Conservation (phyloP, 2,797 vertebrate species). For the Emys orbicularis region DNA sequence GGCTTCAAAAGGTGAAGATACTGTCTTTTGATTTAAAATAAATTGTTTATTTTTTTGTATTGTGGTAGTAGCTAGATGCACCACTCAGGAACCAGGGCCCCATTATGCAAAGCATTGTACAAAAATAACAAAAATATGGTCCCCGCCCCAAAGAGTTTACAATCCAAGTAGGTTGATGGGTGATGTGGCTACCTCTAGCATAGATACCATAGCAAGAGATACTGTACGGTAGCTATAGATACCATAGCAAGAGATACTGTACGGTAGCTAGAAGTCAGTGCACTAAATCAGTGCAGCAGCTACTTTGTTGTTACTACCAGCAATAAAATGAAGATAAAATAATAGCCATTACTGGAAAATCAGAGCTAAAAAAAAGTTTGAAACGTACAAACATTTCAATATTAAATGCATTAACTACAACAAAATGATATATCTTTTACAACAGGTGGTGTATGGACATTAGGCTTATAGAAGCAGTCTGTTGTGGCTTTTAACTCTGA, state of each 20-base stretch:
- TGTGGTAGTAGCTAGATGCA: neutral
- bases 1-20: neutral
- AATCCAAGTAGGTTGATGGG: neutral
- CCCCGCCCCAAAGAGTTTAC: neutral
- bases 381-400: neutral
- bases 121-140: neutral
- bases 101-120: neutral
- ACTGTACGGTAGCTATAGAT: neutral
- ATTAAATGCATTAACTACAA: neutral
- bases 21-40: neutral
- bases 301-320: conserved; percentile 30
- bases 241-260: neutral
- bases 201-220: neutral
- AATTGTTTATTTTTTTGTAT: neutral
- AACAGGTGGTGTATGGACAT: neutral
- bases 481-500: neutral
- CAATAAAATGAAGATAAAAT: neutral
- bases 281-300: neutral
- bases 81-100: neutral
- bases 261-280: conserved; percentile 17
- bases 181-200: neutral
- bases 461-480: neutral
- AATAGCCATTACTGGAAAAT: conserved; percentile 1
- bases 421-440: neutral
- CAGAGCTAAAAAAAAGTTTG: conserved; percentile 10